These are phyloP conservation scores for Willowsia nigromaculata DNA, from an alignment of 2,888 invertebrate genomes.

Conservation along the genomic window DNA sequence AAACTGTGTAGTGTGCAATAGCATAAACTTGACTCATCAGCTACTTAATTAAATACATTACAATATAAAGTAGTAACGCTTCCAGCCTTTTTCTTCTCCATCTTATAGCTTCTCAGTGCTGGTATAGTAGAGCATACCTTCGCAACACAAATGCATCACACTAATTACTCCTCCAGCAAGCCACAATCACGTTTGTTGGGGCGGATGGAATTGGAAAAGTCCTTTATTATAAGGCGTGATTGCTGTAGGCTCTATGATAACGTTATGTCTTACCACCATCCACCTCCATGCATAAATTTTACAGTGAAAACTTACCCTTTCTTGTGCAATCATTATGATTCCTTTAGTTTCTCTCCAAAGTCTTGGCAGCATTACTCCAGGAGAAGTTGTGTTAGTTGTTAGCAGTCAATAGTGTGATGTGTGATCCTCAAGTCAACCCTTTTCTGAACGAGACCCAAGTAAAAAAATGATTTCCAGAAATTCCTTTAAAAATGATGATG, in stretches of 20 bases:
- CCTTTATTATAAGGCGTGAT: slow-evolving; percentile 12
- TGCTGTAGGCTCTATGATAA: not conserved
- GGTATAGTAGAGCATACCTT: not conserved
- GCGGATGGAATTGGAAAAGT: slow-evolving; percentile 18
- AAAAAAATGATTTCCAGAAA: not conserved
- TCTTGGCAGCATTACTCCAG: too few relatives aligned
- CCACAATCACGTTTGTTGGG: not conserved
- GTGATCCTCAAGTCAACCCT: too few relatives aligned
- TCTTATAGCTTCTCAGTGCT: not conserved
- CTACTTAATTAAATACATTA: slow-evolving; percentile 26
- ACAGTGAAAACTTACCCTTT: not conserved
- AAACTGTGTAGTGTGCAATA: not conserved
- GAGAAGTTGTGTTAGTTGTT: too few relatives aligned
- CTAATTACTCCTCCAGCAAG: slow-evolving; percentile 46
- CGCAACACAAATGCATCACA: slow-evolving; percentile 22
- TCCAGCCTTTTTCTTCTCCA: slow-evolving; percentile 10
- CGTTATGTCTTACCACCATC: not conserved
- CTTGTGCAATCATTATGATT: not conserved
- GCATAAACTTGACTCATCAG: slow-evolving; percentile 6
- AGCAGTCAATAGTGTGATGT: too few relatives aligned
- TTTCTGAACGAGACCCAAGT: not conserved
- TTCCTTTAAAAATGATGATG: not conserved
- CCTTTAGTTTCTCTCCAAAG: not conserved
- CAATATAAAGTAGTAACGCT: not conserved
- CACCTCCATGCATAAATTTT: not conserved